Evolutionary conservation across 2,797 vertebrate genomes (phyloP).

Genomic region (Sparidentex hasta): DNA sequence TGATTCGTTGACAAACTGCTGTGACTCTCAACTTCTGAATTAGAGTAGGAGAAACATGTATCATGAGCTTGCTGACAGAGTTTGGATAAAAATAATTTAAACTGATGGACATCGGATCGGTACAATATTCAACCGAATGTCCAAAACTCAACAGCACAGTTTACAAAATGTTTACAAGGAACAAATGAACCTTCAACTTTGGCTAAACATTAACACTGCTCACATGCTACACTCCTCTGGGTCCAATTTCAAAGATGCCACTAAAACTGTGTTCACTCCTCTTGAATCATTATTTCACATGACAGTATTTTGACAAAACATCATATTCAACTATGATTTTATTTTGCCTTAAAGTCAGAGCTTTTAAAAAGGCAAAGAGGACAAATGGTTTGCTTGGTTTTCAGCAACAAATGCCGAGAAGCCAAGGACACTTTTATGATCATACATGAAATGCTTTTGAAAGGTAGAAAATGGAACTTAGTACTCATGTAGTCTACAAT

Average conservation of each 20-base stretch:
- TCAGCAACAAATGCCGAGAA: not conserved
- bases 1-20: not conserved
- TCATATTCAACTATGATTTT: not conserved
- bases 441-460: not conserved
- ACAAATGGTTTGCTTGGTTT: too few relatives aligned
- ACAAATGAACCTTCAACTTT: conserved; percentile 1
- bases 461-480: not conserved
- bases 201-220: conserved; percentile 16
- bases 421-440: not conserved
- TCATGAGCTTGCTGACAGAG: not conserved
- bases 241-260: not conserved
- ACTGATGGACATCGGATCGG: not conserved
- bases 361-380: not conserved
- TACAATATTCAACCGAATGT: not conserved
- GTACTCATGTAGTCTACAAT: not conserved
- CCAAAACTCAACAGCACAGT: not conserved
- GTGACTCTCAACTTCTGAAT: not conserved
- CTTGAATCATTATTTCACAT: too few relatives aligned
- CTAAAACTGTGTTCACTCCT: not conserved
- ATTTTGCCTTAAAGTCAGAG: not conserved
- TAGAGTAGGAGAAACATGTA: too few relatives aligned
- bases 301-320: not conserved
- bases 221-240: not conserved
- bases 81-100: not conserved
- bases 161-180: not conserved